phyloP scores from a whole-genome alignment of 2,797 vertebrate species.

The Cirrhinus molitorella region DNA sequence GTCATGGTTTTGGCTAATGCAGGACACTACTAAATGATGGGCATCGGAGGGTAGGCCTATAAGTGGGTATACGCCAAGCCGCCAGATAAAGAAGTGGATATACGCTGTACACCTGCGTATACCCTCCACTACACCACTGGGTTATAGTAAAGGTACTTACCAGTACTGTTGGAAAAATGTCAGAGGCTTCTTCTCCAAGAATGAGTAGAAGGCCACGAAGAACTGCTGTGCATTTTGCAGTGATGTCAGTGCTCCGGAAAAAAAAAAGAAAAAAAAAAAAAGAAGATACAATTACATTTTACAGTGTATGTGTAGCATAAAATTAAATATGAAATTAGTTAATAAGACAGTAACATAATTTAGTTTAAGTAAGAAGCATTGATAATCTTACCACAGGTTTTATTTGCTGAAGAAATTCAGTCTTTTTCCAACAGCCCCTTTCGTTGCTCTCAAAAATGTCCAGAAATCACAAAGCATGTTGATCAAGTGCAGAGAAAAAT shows the following conservation, averaged over 20 bases:
- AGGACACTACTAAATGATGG: too few species aligned
- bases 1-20: too few species aligned
- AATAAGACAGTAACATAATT: background rate
- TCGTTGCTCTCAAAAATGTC: constrained; percentile 51
- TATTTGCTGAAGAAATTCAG: constrained; percentile 45
- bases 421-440: constrained; percentile 33
- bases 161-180: constrained; percentile 24
- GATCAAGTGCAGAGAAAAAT: constrained; percentile 51
- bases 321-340: background rate
- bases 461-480: constrained; percentile 48
- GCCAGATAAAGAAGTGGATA: too few species aligned
- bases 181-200: constrained; percentile 32
- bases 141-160: background rate
- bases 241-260: constrained; percentile 4
- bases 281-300: too few species aligned
- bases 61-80: too few species aligned
- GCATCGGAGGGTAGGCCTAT: too few species aligned
- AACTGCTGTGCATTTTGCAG: constrained; percentile 20
- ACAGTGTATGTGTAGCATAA: background rate
- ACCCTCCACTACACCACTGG: too few species aligned
- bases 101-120: too few species aligned
- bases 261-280: too few species aligned
- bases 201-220: constrained; percentile 25
- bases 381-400: constrained; percentile 4
- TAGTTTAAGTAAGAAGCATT: background rate